Conservation (phyloP, 1,140 invertebrate species). For the Drosophila pandora region DNA sequence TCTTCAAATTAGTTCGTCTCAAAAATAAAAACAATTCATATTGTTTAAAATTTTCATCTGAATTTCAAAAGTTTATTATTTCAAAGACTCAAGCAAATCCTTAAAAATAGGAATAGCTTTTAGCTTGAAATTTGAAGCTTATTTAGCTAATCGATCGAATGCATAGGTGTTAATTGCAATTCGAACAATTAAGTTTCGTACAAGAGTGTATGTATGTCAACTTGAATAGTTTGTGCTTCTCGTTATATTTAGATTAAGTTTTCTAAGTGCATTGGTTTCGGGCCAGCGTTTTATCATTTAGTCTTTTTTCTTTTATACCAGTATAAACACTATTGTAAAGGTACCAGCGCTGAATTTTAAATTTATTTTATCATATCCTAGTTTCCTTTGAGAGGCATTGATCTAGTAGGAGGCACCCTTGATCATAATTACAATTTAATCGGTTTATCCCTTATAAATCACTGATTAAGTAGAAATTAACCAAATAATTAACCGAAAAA, state of each 20-base stretch:
- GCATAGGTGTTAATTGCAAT: conserved; percentile 52
- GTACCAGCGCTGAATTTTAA: conserved; percentile 37
- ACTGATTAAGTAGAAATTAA: too few species aligned
- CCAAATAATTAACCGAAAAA: background rate
- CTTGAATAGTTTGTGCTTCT: conserved; percentile 31
- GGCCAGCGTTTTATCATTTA: conserved; percentile 55
- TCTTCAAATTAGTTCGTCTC: too few species aligned
- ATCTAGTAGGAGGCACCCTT: conserved; percentile 1
- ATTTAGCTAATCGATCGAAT: background rate
- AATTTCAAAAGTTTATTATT: too few species aligned
- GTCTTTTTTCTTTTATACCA: conserved; percentile 75
- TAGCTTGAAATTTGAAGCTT: background rate
- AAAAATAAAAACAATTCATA: too few species aligned
- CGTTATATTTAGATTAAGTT: conserved; percentile 45
- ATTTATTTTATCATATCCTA: conserved; percentile 24
- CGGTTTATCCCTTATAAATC: background rate
- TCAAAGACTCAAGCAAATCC: background rate
- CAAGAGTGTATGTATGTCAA: conserved; percentile 22
- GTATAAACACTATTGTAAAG: conserved; percentile 76
- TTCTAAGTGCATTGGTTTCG: conserved; percentile 48
- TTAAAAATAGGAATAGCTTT: background rate
- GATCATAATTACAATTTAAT: background rate
- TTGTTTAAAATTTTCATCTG: too few species aligned
- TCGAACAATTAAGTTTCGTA: conserved; percentile 16
- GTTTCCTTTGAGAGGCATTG: background rate